These are phyloP conservation scores for Pseudomyrmex flavicornis DNA, from an alignment of 1,140 invertebrate genomes.

Conservation along the genomic window DNA sequence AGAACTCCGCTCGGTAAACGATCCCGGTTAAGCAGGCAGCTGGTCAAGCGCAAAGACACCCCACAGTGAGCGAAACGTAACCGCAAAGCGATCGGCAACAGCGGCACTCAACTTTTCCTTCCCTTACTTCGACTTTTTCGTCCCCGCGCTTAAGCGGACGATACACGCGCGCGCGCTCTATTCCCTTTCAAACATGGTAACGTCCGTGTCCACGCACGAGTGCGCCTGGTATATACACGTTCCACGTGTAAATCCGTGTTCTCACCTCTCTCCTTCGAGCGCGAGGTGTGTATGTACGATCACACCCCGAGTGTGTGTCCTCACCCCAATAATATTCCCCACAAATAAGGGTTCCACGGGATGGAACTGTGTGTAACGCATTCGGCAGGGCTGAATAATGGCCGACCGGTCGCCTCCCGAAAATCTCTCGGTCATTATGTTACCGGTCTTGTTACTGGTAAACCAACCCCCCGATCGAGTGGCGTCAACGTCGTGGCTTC, in stretches of 20 bases:
- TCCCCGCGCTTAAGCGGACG: constrained; percentile 16
- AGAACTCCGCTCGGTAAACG: constrained; percentile 17
- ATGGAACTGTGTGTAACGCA: constrained; percentile 8
- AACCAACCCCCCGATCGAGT: constrained; percentile 5
- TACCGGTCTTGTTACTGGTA: constrained; percentile 62
- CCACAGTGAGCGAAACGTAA: constrained; percentile 54
- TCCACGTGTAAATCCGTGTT: constrained; percentile 48
- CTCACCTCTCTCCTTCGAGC: constrained; percentile 50
- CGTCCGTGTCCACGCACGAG: constrained; percentile 26
- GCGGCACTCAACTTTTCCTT: neutral
- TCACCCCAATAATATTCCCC: constrained; percentile 38
- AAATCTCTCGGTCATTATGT: constrained; percentile 55
- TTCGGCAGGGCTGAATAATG: constrained; percentile 27
- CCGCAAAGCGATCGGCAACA: constrained; percentile 29
- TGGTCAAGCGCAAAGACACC: constrained; percentile 67
- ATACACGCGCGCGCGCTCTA: constrained; percentile 2
- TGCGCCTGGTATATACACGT: constrained; percentile 15
- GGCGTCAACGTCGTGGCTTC: constrained; percentile 33
- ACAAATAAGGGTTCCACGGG: constrained; percentile 47
- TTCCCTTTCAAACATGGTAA: constrained; percentile 52
- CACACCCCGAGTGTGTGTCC: neutral
- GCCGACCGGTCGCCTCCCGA: constrained; percentile 44
- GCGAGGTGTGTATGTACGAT: neutral
- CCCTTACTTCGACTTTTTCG: neutral
- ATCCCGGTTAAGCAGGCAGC: constrained; percentile 50